Conservation (phyloP, 2,888 invertebrate species). For the Phaedon cochleariae region DNA sequence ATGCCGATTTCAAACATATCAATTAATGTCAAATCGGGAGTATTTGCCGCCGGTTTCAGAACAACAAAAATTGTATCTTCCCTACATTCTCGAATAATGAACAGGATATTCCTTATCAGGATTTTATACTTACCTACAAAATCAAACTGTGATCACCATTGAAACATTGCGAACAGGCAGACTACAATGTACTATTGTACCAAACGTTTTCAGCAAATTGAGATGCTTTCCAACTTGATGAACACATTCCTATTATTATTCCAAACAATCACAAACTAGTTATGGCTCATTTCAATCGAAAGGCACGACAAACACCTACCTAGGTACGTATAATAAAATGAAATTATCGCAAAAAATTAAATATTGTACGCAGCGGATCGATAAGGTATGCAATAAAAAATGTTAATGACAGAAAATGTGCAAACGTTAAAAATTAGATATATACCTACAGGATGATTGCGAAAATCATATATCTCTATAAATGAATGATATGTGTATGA, state of each 20-base stretch:
- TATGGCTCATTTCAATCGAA: neutral
- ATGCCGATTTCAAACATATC: no score
- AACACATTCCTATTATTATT: conserved; percentile 2
- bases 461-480: no score
- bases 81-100: no score
- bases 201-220: neutral
- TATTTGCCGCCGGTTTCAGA: no score
- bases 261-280: neutral
- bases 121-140: neutral
- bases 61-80: no score
- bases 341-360: neutral
- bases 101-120: no score
- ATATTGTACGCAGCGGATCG: neutral
- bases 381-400: neutral
- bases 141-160: neutral
- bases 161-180: neutral
- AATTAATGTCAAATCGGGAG: no score
- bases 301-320: neutral
- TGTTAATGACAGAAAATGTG: neutral
- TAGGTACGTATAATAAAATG: neutral
- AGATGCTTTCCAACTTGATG: conserved; percentile 1
- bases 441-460: no score
- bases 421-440: neutral
- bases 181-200: neutral
- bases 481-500: no score